Conservation (phyloP, 2,113 vertebrate genomes). For the Naja naja region DNA sequence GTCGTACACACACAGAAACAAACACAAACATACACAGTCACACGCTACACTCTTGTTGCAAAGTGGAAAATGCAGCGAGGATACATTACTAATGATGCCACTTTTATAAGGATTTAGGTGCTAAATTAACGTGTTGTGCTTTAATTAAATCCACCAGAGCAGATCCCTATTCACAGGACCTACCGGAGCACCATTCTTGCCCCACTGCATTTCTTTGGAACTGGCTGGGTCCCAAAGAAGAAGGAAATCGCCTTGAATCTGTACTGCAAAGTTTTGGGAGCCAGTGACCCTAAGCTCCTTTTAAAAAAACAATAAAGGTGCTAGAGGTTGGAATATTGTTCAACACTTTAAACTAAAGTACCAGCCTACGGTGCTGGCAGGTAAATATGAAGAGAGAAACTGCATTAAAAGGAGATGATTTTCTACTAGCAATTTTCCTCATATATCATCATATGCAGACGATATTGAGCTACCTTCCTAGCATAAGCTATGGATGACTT, state of each 20-base stretch:
- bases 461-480: neutral
- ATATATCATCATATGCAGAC: neutral
- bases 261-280: conserved; percentile 12
- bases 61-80: conserved; percentile 25
- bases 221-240: neutral
- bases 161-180: too few species aligned
- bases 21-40: neutral
- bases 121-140: neutral
- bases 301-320: neutral
- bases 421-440: conserved; percentile 31
- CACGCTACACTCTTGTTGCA: neutral
- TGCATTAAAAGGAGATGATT: conserved; percentile 23
- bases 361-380: conserved; percentile 5
- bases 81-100: neutral
- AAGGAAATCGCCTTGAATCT: conserved; percentile 1
- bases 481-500: neutral
- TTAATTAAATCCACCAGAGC: too few species aligned
- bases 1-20: neutral
- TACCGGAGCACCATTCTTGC: neutral
- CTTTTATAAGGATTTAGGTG: neutral
- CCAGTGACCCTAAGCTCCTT: neutral
- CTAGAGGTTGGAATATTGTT: neutral
- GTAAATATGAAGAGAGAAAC: neutral
- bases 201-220: neutral
- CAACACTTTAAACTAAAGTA: rapidly evolving